phyloP scores from a whole-genome alignment of 2,113 vertebrate species.

The Amia ocellicauda region DNA sequence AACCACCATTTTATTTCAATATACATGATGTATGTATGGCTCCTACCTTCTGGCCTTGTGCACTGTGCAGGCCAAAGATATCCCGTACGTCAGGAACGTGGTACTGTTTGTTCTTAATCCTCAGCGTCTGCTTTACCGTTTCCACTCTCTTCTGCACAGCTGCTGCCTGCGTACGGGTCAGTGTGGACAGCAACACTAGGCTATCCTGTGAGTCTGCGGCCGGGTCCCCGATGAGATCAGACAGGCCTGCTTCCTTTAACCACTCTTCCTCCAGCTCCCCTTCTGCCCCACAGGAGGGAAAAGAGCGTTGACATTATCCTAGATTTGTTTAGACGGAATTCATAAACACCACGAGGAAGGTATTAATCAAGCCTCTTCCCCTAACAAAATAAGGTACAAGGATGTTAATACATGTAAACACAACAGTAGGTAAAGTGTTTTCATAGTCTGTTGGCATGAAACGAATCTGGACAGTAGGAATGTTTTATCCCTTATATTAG shows the following conservation, averaged over 20 bases:
- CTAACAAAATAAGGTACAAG: neutral
- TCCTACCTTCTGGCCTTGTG: slow-evolving; percentile 40
- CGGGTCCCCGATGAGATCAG: slow-evolving; percentile 76
- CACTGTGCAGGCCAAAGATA: slow-evolving; percentile 72
- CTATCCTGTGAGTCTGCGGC: slow-evolving; percentile 75
- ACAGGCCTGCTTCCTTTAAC: slow-evolving; percentile 90
- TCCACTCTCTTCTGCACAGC: slow-evolving; percentile 84
- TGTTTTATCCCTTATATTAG: too few species aligned
- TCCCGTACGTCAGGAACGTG: slow-evolving; percentile 91
- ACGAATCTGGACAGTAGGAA: too few species aligned
- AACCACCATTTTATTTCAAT: too few species aligned
- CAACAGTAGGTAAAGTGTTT: neutral
- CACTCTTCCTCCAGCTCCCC: slow-evolving; percentile 94
- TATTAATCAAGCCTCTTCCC: too few species aligned
- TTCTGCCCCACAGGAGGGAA: slow-evolving; percentile 59
- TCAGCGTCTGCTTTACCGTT: slow-evolving; percentile 80
- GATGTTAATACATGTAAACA: neutral
- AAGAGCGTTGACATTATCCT: slow-evolving; percentile 54
- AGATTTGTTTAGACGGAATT: neutral
- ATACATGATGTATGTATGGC: neutral
- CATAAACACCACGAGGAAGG: too few species aligned
- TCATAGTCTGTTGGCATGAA: neutral
- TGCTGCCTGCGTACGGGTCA: slow-evolving; percentile 85
- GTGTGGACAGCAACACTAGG: slow-evolving; percentile 76
- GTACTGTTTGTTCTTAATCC: slow-evolving; percentile 84